Base-by-base conservation (phyloP, 2,888 invertebrate genomes). In the Spicauda simplicius region DNA sequence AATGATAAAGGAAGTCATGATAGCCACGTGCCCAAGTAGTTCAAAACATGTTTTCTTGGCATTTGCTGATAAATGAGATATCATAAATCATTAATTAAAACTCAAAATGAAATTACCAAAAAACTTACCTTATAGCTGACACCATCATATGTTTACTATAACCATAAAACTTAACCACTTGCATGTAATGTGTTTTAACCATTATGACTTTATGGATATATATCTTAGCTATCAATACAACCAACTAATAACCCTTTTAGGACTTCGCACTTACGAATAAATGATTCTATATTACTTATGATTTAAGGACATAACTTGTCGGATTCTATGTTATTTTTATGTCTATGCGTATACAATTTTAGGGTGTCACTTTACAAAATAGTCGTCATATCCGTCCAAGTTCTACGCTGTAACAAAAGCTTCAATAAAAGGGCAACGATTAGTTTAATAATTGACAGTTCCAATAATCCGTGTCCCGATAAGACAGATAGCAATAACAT, bases 401-500 rank as follows among this genome's bases (percentile, higher is more conserved):
- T 50, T 25, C 53, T 58, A 37, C 2, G 52, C 25, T 25, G 3
- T 4, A 25, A 52, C 19, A 30, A 59, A 56, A 61, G 60, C 48
- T 67, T 18, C 16, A 59, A 59, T 48, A 48, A 30, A 59, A 41
- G 41, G 48, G 14, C 16, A 30, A 52, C 59, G 48, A 66, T 60
- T 33, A 54, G 33, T 48, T 37, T 55, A 60, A 60, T 66, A 60
- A 61, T 67, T 61, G 61, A 37, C 67, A 69, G 73, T 75, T 75
- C 70, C 71, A 72, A 71, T 76, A 81, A 81, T 78, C 80, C 76
- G 73, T 25, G 25, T 70, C 71, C 52, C 70, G 86, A 90, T 86
- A 90, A 72, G 64, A 37, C 64, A 73, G 77, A 82, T 85, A 87
- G 84, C 84, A 83, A 80, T 78, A 78, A 73, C 76, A 74, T 87